Conservation (phyloP, 2,888 invertebrate species). For the Drosophila mimica region DNA sequence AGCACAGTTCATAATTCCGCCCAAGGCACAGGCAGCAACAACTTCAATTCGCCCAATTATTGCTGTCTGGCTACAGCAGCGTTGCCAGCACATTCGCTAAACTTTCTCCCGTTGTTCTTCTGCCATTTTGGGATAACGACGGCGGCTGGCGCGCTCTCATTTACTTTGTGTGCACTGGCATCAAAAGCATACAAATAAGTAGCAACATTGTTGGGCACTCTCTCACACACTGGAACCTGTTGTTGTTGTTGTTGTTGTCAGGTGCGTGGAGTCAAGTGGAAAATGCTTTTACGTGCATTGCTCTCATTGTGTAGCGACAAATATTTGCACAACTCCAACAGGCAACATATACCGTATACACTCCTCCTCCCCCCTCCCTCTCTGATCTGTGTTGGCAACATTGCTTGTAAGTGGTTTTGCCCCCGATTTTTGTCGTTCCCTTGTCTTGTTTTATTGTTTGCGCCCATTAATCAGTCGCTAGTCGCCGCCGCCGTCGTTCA, state of each 20-base stretch:
- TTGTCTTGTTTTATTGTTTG: slow-evolving; percentile 67
- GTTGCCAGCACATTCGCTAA: slow-evolving; percentile 21
- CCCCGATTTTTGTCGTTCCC: slow-evolving; percentile 37
- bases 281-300: slow-evolving; percentile 77
- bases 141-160: neutral
- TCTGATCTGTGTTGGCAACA: slow-evolving; percentile 27
- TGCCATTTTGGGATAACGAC: slow-evolving; percentile 43
- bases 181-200: slow-evolving; percentile 40
- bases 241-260: slow-evolving; percentile 52
- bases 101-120: slow-evolving; percentile 71
- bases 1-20: slow-evolving; percentile 15
- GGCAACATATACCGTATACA: neutral
- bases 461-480: slow-evolving; percentile 70
- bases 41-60: slow-evolving; percentile 40
- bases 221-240: slow-evolving; percentile 42
- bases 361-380: neutral
- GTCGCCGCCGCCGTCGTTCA: slow-evolving; percentile 44
- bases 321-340: slow-evolving; percentile 67
- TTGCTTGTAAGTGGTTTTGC: slow-evolving; percentile 40
- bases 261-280: slow-evolving; percentile 75
- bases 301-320: slow-evolving; percentile 74
- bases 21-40: slow-evolving; percentile 18
- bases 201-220: slow-evolving; percentile 66
- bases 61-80: slow-evolving; percentile 38
- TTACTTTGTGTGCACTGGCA: slow-evolving; percentile 15